Evolutionary conservation across 2,113 vertebrate species (phyloP), one percentile per base, ranked within the genome.

Genomic region (Onychostruthus taczanowskii): DNA sequence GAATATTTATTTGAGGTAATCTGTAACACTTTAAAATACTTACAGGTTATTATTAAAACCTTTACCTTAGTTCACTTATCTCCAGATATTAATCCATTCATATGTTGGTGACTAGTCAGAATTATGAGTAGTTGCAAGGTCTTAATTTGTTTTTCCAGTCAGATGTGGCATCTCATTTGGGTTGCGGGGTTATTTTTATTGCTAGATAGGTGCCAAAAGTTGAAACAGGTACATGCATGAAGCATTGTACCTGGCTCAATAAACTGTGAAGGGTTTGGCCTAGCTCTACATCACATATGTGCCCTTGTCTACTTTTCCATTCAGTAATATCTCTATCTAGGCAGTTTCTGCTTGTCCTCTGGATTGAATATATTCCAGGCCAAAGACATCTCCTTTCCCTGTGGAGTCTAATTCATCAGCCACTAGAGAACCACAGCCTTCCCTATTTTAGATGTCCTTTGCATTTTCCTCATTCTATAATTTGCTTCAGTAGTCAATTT

Each of bases 251-350:
- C 43, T 5, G 1, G 37, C 13, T 89, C 52, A 79, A 52, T 70
- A 75, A 75, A 43, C 41, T 26, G 30, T 62, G 75, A 37, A 88
- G 35, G 15, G 16, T 67, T 67, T 83, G 52, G 11, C 52, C 24
- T 72, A 1, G 0, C 7, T 52, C 7, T 82, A 5, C 16, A 53
- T 52, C 47, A 58, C 7, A 1, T 27, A 50, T 21, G 17, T 55
- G 24, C 31, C 35, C 31, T 81, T 56, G 8, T 61, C 30, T 64
- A 10, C 24, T 62, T 69, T 74, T 33, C 47, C 9, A 27, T 39
- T 44, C 16, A 62, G 18, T 58, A 52, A 58, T 58, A 30, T 30
- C 19, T 64, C 78, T 56, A 0, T 59, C 39, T 77, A 13, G 14
- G n/a, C 26, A 22, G 10, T 77, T 68, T 84, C 39, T 84, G n/a